Evolutionary conservation across 2,113 vertebrate species (phyloP).

Genomic region (Mustela lutreola): DNA sequence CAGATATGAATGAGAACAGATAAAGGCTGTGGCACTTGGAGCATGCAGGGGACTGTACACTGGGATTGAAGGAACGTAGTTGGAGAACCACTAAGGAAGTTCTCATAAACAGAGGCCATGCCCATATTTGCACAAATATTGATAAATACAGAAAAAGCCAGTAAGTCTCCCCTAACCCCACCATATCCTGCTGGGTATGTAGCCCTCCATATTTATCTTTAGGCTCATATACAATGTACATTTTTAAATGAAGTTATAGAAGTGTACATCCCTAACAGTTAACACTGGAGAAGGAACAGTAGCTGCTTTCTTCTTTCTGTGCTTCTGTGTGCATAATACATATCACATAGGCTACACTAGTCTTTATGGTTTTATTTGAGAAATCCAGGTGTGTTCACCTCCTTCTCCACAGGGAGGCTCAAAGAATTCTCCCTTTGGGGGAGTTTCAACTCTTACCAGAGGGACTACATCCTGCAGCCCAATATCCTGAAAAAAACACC

Average conservation of each 20-base stretch:
- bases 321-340: background rate
- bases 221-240: background rate
- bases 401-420: background rate
- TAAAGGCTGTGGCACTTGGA: background rate
- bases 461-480: background rate
- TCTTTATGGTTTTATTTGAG: background rate
- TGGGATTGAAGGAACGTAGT: background rate
- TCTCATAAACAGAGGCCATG: background rate
- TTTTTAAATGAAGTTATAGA: background rate
- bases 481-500: slow-evolving; percentile 26
- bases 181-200: background rate
- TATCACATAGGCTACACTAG: background rate
- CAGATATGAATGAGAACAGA: background rate
- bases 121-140: background rate
- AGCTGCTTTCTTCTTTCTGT: background rate
- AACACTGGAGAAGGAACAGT: background rate
- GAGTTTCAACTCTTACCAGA: slow-evolving; percentile 34
- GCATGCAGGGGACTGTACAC: background rate
- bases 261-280: background rate
- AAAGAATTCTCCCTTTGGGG: background rate
- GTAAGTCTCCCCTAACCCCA: background rate
- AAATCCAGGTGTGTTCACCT: background rate
- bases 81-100: background rate
- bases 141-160: background rate
- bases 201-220: background rate